A percentile compares a stretch with the other conserved stretches of the same genome.
These are phyloP conservation scores for Zalophus californianus DNA, from an alignment of 2,797 vertebrate genomes.

Conservation along the genomic window DNA sequence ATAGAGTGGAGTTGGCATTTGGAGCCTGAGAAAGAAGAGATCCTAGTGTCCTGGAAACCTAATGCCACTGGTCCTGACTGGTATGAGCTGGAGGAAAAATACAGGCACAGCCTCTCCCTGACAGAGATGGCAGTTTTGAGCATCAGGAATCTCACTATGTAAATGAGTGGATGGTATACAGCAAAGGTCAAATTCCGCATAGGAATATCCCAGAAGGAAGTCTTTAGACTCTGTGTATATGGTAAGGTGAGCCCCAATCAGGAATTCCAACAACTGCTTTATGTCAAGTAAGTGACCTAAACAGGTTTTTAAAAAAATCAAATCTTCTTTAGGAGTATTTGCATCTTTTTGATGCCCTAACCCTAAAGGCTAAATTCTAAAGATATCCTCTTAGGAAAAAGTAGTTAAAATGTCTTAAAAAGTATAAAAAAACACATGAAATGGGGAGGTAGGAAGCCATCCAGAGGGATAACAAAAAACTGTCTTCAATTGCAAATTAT, in stretches of 20 bases:
- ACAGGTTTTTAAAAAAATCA: background rate
- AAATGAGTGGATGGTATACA: conserved; percentile 29
- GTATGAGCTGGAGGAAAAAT: background rate
- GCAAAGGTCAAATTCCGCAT: background rate
- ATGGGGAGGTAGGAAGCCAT: background rate
- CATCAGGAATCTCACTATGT: background rate
- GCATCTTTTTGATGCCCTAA: background rate
- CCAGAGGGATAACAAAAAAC: background rate
- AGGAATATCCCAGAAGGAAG: background rate
- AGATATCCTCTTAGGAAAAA: background rate
- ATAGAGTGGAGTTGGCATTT: background rate
- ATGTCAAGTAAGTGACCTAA: background rate
- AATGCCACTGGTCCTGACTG: fast-evolving
- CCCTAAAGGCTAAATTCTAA: background rate
- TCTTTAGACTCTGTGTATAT: conserved; percentile 3
- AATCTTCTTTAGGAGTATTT: background rate
- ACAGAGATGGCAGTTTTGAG: background rate
- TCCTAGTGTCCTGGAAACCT: conserved; percentile 21
- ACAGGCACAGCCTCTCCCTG: background rate
- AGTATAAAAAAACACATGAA: background rate
- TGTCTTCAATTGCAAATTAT: background rate
- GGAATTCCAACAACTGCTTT: background rate
- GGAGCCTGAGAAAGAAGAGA: background rate
- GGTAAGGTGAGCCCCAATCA: background rate
- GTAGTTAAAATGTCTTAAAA: background rate